A percentile compares a stretch with the other conserved stretches of the same genome.
Evolutionary conservation across 2,797 vertebrate genomes (phyloP).

Genomic region (Acanthis flammea): DNA sequence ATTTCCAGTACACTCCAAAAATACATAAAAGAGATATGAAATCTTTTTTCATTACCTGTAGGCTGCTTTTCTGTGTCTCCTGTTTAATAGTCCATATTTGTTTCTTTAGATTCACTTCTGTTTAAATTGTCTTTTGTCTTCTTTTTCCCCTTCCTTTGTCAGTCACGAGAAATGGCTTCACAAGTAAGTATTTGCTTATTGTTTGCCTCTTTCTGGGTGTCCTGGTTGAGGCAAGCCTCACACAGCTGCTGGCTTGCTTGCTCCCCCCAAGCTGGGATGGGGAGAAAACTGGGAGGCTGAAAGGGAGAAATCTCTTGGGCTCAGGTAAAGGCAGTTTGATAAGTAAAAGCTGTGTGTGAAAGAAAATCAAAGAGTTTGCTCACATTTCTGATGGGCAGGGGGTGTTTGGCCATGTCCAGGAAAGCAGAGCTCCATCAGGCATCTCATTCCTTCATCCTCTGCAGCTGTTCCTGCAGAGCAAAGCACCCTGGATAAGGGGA

Average conservation of each 20-base stretch:
- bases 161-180: constrained; percentile 77
- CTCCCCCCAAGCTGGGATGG: background rate
- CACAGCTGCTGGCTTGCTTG: background rate
- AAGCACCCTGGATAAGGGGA: too few species aligned
- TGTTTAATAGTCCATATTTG: background rate
- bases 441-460: background rate
- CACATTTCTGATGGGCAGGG: fast-evolving
- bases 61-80: background rate
- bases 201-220: constrained; percentile 20
- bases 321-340: background rate
- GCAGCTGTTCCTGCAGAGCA: background rate
- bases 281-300: background rate
- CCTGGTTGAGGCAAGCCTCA: background rate
- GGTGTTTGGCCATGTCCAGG: background rate
- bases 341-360: background rate
- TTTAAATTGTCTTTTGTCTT: constrained; percentile 71
- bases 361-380: background rate
- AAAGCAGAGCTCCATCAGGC: background rate
- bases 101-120: constrained; percentile 10
- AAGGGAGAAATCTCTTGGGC: background rate
- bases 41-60: background rate
- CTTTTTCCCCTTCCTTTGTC: constrained; percentile 59
- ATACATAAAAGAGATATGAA: background rate
- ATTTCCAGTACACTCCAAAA: background rate
- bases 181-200: constrained; percentile 75